phyloP scores from a whole-genome alignment of 2,888 invertebrate genomes.

The Lithophane semibrunnea region DNA sequence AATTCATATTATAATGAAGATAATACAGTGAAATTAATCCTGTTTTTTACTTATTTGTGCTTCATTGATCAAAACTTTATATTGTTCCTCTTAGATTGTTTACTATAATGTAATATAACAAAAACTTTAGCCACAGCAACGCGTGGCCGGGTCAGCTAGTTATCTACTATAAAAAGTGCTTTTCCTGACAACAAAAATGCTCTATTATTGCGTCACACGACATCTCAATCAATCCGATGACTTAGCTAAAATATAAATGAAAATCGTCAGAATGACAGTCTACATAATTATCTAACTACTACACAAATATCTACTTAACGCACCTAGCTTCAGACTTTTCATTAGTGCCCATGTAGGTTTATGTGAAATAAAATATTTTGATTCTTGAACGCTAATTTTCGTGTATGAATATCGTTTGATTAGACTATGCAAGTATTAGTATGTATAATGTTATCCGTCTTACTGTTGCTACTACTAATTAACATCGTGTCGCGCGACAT shows the following conservation, averaged over 20 bases:
- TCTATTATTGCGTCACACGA: slow-evolving; percentile 1
- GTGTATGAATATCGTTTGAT: background rate
- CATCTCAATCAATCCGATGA: slow-evolving; percentile 40
- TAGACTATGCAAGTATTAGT: slow-evolving; percentile 1
- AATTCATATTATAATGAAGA: no score
- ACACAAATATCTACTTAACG: slow-evolving; percentile 3
- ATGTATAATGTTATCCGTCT: slow-evolving; percentile 36
- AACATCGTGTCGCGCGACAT: slow-evolving; percentile 43
- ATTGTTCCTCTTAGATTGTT: no score
- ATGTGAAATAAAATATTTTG: no score
- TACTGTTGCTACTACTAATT: slow-evolving; percentile 41
- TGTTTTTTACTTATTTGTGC: no score
- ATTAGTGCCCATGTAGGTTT: no score
- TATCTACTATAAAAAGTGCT: no score
- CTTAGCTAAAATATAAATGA: slow-evolving; percentile 18
- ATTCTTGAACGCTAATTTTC: background rate
- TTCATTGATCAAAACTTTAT: no score
- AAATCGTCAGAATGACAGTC: slow-evolving; percentile 19
- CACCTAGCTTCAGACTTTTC: no score
- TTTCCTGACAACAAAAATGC: background rate
- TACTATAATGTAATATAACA: no score
- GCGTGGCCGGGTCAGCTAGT: no score
- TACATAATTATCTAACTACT: background rate
- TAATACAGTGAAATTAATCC: no score
- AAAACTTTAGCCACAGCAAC: no score